A percentile compares a stretch with the other conserved stretches of the same genome.
phyloP scores from a whole-genome alignment of 2,113 vertebrate genomes.

The Gallinago paraguaiae region DNA sequence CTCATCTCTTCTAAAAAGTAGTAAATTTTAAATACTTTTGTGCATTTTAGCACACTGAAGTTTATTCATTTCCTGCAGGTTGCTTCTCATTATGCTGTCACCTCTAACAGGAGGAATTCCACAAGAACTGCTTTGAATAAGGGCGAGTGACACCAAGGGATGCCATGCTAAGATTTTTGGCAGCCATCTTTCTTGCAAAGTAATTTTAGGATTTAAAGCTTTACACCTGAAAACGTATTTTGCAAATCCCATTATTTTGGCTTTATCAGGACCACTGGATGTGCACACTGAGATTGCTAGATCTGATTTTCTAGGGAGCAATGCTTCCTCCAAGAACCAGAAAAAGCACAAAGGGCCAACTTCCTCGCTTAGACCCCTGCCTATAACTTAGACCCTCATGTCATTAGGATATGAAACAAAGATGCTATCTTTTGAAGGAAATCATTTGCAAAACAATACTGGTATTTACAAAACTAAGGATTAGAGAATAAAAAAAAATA shows the following conservation, averaged over 20 bases:
- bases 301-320: background rate
- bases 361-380: background rate
- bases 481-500: background rate
- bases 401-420: background rate
- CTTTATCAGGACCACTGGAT: background rate
- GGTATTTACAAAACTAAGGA: background rate
- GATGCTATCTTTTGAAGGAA: background rate
- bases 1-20: background rate
- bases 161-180: rapidly evolving
- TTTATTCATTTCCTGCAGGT: background rate
- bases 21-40: background rate
- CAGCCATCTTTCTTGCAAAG: background rate
- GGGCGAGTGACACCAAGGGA: background rate
- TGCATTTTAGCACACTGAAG: background rate
- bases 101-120: background rate
- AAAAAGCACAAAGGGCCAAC: background rate
- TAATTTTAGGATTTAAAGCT: background rate
- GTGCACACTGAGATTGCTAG: background rate
- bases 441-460: background rate
- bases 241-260: background rate
- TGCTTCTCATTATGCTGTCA: background rate
- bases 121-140: background rate
- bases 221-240: background rate
- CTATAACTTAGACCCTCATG: background rate
- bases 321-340: background rate